Percentiles rank a stretch among this genome's conserved stretches.
Conservation (phyloP, 2,888 invertebrate species). For the Leucoma salicis region DNA sequence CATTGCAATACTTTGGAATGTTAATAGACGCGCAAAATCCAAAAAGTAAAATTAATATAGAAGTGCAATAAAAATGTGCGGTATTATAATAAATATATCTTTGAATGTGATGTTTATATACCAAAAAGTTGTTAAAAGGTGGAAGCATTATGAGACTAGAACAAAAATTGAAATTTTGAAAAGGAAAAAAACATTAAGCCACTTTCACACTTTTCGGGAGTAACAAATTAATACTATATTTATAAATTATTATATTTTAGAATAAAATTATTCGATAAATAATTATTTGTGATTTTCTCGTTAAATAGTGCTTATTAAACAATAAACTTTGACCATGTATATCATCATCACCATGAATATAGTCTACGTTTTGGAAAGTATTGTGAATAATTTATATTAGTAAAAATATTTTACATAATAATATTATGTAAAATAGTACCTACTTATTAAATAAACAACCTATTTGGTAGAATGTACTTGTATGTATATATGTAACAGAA, state of each 20-base stretch:
- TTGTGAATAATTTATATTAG: too few relatives aligned
- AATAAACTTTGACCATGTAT: conserved; percentile 10
- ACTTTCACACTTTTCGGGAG: conserved; percentile 19
- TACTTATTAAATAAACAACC: too few relatives aligned
- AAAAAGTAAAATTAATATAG: conserved; percentile 37
- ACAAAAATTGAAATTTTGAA: conserved; percentile 38
- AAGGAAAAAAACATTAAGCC: conserved; percentile 32
- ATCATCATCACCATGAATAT: too few relatives aligned
- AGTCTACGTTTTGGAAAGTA: too few relatives aligned
- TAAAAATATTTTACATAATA: too few relatives aligned
- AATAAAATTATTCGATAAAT: not conserved
- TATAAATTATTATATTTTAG: not conserved
- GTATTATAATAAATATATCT: conserved; percentile 28
- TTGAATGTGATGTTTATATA: conserved; percentile 56
- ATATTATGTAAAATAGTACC: too few relatives aligned
- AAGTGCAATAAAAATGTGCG: conserved; percentile 53
- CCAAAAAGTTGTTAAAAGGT: conserved; percentile 35
- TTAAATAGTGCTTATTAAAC: not conserved
- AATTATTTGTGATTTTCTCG: not conserved
- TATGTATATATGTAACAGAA: too few relatives aligned
- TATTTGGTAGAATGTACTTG: too few relatives aligned
- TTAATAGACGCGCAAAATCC: conserved; percentile 37
- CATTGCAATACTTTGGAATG: conserved; percentile 66
- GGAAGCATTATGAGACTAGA: conserved; percentile 73
- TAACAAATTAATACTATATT: conserved; percentile 26